Percentiles rank a stretch among this genome's conserved stretches.
These are phyloP conservation scores for Phyllostomus discolor DNA, from an alignment of 2,113 vertebrate species.

Conservation along the genomic window DNA sequence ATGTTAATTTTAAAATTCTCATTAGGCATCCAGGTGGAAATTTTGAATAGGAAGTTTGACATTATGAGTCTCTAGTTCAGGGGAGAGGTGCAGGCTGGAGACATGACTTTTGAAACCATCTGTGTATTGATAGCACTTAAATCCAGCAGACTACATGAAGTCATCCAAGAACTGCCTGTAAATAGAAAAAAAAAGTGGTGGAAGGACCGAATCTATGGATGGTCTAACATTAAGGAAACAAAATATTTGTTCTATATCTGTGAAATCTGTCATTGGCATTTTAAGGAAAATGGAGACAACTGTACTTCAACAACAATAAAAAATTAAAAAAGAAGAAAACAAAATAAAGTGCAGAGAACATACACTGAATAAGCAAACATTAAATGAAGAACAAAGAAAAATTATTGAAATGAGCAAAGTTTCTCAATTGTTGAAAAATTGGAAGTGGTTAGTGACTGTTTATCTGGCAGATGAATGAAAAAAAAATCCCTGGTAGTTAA, in stretches of 20 bases:
- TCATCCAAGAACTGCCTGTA: neutral
- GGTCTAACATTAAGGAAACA: neutral
- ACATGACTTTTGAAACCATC: no score
- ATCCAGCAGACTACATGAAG: no score
- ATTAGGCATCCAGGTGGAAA: neutral
- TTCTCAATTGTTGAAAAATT: neutral
- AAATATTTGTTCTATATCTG: neutral
- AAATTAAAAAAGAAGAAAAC: neutral
- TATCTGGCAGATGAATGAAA: neutral
- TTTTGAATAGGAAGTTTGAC: conserved; percentile 2
- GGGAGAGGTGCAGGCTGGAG: no score
- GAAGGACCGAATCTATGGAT: neutral
- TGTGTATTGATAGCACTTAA: no score
- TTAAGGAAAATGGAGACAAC: no score
- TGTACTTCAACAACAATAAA: no score
- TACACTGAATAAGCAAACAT: neutral
- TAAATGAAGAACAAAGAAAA: conserved; percentile 14
- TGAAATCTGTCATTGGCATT: no score
- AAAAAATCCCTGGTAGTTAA: neutral
- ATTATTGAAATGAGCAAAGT: conserved; percentile 11
- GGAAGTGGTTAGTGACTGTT: neutral
- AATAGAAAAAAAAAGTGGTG: neutral
- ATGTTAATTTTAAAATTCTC: neutral
- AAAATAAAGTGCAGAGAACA: neutral
- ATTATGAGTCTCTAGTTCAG: neutral